phyloP scores from a whole-genome alignment of 2,113 vertebrate genomes.

The Corythaixoides concolor region DNA sequence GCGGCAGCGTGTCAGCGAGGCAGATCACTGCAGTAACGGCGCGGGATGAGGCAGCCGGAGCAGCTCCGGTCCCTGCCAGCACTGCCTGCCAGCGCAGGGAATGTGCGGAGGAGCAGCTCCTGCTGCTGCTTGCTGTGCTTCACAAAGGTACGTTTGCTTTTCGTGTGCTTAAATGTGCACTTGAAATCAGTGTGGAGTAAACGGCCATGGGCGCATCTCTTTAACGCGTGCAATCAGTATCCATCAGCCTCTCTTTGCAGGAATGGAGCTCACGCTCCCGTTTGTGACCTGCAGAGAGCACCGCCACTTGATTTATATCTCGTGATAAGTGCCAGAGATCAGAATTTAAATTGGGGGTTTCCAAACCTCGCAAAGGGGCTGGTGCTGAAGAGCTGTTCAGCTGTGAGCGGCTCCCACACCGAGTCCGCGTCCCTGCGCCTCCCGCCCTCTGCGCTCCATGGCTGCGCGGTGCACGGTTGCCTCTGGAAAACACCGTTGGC shows the following conservation, averaged over 20 bases:
- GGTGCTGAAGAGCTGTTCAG: not conserved
- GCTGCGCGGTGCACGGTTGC: fast-evolving
- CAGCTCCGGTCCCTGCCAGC: not conserved
- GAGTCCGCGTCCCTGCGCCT: not conserved
- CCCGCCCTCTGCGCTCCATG: fast-evolving
- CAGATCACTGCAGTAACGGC: no score
- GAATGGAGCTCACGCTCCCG: no score
- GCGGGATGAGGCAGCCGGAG: not conserved
- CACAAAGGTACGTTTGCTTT: not conserved
- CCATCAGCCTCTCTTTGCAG: not conserved
- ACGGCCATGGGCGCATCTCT: not conserved
- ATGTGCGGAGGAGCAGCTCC: not conserved
- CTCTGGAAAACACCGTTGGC: not conserved
- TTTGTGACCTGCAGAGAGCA: not conserved
- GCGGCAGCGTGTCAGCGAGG: no score
- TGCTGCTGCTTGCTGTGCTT: not conserved
- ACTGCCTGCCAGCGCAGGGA: fast-evolving
- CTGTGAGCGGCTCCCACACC: not conserved
- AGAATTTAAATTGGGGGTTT: not conserved
- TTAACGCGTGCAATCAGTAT: fast-evolving
- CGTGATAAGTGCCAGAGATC: not conserved
- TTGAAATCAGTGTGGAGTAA: not conserved
- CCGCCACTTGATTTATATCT: not conserved
- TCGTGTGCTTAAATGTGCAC: fast-evolving
- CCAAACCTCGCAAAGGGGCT: not conserved